A percentile compares a stretch with the other conserved stretches of the same genome.
These are phyloP conservation scores for Drosophila equinoxialis DNA, from an alignment of 1,140 invertebrate genomes.

Conservation along the genomic window DNA sequence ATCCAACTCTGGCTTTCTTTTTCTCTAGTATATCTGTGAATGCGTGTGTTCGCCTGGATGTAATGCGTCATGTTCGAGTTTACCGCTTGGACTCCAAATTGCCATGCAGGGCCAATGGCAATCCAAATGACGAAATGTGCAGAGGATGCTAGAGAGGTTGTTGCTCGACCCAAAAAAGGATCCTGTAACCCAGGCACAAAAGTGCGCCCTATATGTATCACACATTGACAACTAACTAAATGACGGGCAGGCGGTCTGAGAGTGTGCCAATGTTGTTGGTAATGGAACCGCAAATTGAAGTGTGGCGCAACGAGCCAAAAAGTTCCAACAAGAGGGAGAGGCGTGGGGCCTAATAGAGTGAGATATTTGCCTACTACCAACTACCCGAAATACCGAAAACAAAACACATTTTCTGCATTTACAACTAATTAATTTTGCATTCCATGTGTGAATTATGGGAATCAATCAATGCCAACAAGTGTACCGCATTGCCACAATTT, in stretches of 20 bases:
- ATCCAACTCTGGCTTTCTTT: slow-evolving; percentile 29
- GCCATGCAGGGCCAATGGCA: slow-evolving; percentile 38
- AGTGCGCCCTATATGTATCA: slow-evolving; percentile 43
- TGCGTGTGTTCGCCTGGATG: slow-evolving; percentile 16
- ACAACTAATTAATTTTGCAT: slow-evolving; percentile 10
- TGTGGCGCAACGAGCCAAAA: slow-evolving; percentile 23
- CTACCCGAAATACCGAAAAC: neutral
- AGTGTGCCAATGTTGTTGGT: slow-evolving; percentile 68
- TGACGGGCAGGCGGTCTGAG: slow-evolving; percentile 23
- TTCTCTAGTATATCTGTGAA: slow-evolving; percentile 2
- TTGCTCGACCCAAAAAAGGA: slow-evolving; percentile 8
- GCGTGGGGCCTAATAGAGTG: neutral
- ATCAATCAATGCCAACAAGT: slow-evolving; percentile 28
- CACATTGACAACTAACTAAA: slow-evolving; percentile 42
- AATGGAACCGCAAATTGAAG: slow-evolving; percentile 79
- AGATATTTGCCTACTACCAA: neutral
- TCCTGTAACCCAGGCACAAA: slow-evolving; percentile 12
- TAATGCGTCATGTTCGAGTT: slow-evolving; percentile 69
- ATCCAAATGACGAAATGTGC: slow-evolving; percentile 36
- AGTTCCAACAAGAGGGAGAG: too few relatives aligned
- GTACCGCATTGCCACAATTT: slow-evolving; percentile 22
- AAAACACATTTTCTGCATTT: slow-evolving; percentile 63
- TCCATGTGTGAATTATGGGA: neutral
- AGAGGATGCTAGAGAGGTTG: slow-evolving; percentile 21
- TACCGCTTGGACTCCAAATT: slow-evolving; percentile 54